Percentiles rank a stretch among this genome's conserved stretches.
Evolutionary conservation across 2,888 invertebrate species (phyloP).

Genomic region (Resseliella maxima): DNA sequence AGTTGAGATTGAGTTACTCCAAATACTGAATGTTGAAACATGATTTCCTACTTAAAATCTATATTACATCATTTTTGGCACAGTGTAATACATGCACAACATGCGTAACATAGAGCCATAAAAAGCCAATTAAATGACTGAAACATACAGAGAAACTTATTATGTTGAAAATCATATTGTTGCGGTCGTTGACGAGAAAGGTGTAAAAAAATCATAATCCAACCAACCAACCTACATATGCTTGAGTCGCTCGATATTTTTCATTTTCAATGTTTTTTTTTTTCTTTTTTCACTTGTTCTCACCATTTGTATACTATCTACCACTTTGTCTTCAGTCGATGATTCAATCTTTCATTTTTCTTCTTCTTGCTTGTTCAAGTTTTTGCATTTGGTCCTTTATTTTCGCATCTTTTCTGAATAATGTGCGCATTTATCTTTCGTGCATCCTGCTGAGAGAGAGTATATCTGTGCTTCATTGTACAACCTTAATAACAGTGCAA

Average conservation of each 20-base stretch:
- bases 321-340: background rate
- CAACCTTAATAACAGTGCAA: background rate
- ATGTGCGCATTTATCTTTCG: slow-evolving; percentile 39
- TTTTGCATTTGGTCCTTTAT: slow-evolving; percentile 35
- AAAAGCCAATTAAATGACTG: slow-evolving; percentile 19
- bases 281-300: background rate
- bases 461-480: background rate
- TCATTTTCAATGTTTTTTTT: slow-evolving; percentile 14
- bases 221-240: background rate
- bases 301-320: background rate
- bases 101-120: background rate
- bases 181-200: background rate
- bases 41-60: background rate
- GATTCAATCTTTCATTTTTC: background rate
- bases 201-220: background rate
- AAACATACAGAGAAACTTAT: background rate
- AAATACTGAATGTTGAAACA: background rate
- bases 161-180: background rate
- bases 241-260: slow-evolving; percentile 34
- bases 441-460: slow-evolving; percentile 29
- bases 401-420: slow-evolving; percentile 43
- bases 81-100: background rate
- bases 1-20: background rate
- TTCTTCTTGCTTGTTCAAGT: background rate
- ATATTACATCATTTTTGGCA: background rate